Conservation (phyloP, 2,888 invertebrate species). For the Papilio protenor region DNA sequence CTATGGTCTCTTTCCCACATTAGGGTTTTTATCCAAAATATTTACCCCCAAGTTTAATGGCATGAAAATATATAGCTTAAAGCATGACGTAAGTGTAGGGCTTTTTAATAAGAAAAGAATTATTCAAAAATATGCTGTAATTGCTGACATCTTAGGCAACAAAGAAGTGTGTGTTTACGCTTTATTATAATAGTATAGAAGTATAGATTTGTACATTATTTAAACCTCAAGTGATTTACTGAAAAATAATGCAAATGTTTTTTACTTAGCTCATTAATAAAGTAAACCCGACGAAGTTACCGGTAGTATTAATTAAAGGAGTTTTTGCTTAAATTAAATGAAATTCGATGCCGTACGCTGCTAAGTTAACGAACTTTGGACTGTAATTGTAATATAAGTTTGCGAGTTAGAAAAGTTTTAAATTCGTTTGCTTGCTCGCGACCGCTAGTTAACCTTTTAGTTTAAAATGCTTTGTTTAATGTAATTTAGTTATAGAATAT, state of each 20-base stretch:
- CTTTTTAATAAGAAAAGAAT: too few species aligned
- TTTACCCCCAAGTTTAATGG: too few species aligned
- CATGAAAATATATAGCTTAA: too few species aligned
- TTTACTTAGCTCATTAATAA: not conserved
- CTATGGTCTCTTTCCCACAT: too few species aligned
- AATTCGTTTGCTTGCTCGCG: not conserved
- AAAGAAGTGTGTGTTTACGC: too few species aligned
- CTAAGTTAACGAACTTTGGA: not conserved
- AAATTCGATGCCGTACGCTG: not conserved
- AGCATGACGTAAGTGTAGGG: too few species aligned
- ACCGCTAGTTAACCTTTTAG: not conserved
- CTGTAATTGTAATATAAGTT: constrained; percentile 14
- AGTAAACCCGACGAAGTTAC: constrained; percentile 4
- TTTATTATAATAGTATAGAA: too few species aligned
- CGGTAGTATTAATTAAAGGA: constrained; percentile 21
- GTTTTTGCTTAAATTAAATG: constrained; percentile 19
- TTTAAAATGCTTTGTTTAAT: not conserved
- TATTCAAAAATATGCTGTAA: too few species aligned
- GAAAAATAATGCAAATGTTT: not conserved
- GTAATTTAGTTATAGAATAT: not conserved
- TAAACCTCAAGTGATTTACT: not conserved
- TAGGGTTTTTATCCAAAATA: too few species aligned
- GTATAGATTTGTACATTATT: not conserved
- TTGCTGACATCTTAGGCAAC: too few species aligned
- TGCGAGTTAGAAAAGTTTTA: constrained; percentile 10